Conservation (phyloP, 2,113 vertebrate species). For the Microcebus jonahi region DNA sequence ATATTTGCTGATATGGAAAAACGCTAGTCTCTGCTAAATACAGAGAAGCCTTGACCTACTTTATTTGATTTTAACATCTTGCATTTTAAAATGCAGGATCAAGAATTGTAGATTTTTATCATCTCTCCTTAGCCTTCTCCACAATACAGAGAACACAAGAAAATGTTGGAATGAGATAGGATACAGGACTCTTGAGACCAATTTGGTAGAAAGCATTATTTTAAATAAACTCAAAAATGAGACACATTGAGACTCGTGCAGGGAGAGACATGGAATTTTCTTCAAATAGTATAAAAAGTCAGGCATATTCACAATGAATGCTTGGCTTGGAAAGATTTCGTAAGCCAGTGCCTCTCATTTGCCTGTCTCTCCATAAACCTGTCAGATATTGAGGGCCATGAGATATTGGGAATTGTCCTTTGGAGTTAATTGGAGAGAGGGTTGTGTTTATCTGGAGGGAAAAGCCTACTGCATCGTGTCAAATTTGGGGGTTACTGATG, state of each 20-base stretch:
- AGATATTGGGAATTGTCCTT: constrained; percentile 6
- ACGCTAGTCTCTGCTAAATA: constrained; percentile 52
- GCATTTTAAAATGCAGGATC: constrained; percentile 71
- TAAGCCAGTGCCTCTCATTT: constrained; percentile 14
- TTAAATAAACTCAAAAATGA: constrained; percentile 65
- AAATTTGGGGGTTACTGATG: neutral
- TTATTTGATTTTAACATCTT: constrained; percentile 77
- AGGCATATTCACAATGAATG: neutral
- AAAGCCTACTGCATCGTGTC: neutral
- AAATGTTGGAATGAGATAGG: constrained; percentile 49
- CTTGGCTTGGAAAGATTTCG: constrained; percentile 9
- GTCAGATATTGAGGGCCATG: neutral
- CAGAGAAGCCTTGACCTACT: constrained; percentile 68
- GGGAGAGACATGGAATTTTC: constrained; percentile 27
- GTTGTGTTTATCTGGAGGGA: constrained; percentile 3
- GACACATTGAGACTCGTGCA: neutral
- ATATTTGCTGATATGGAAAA: constrained; percentile 75
- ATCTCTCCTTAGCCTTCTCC: constrained; percentile 57
- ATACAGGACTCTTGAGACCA: constrained; percentile 55
- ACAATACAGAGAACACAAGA: constrained; percentile 49
- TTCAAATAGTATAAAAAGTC: constrained; percentile 15
- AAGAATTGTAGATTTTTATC: constrained; percentile 72
- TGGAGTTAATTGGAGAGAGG: constrained; percentile 3
- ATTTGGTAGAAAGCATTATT: constrained; percentile 66
- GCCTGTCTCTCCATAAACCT: constrained; percentile 37